Conservation (phyloP, 2,888 invertebrate species). For the Volucella inanis region DNA sequence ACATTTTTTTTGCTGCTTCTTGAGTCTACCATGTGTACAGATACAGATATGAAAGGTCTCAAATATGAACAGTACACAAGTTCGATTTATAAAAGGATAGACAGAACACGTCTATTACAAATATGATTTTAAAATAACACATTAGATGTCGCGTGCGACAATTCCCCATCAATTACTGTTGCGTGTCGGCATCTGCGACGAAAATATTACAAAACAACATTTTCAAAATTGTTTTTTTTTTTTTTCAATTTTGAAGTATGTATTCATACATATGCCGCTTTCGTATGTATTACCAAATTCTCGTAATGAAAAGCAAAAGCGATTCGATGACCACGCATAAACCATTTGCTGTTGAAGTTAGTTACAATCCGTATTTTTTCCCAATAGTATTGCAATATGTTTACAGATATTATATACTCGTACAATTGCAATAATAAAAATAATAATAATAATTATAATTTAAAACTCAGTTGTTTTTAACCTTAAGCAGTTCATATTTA, state of each 20-base stretch:
- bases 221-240: constrained; percentile 5
- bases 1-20: too few species aligned
- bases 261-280: too few species aligned
- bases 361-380: background rate
- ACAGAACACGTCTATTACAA: constrained; percentile 1
- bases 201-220: background rate
- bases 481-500: constrained; percentile 17
- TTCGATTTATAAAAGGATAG: background rate
- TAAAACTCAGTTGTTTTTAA: background rate
- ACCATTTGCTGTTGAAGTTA: background rate
- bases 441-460: background rate
- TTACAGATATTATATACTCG: background rate
- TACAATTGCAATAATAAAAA: background rate
- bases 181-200: background rate
- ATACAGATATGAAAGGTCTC: too few species aligned
- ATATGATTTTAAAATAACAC: background rate
- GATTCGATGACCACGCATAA: background rate
- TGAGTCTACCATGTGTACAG: too few species aligned
- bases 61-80: too few species aligned
- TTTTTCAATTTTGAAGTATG: background rate
- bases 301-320: constrained; percentile 9
- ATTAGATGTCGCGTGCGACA: constrained; percentile 8
- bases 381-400: background rate
- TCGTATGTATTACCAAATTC: background rate
- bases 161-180: background rate